Percentiles rank a stretch among this genome's conserved stretches.
Evolutionary conservation across 2,888 invertebrate species (phyloP).

Genomic region (Synergus japonicus): DNA sequence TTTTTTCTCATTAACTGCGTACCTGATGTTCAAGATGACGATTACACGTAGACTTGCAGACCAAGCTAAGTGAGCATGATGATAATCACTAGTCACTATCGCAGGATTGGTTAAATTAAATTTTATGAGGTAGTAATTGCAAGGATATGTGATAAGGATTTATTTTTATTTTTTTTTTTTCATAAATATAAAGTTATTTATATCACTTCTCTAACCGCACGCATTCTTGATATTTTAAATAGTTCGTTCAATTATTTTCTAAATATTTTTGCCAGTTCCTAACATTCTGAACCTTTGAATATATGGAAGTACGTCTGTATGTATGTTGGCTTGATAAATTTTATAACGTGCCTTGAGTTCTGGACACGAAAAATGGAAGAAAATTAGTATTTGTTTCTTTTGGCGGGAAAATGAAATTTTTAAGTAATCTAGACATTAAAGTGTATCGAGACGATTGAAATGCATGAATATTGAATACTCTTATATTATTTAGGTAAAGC

Average conservation of each 20-base stretch:
- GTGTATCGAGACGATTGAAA: no score
- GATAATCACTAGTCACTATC: conserved; percentile 3
- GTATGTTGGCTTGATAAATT: no score
- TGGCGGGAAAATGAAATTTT: no score
- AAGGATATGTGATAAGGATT: conserved; percentile 6
- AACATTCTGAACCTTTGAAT: no score
- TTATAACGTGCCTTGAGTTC: no score
- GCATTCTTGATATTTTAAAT: not conserved
- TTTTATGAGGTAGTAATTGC: conserved; percentile 6
- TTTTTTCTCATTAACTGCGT: conserved; percentile 28
- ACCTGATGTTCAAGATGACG: not conserved
- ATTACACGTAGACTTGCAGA: not conserved
- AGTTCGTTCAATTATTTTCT: no score
- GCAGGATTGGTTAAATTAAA: not conserved
- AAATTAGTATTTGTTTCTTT: no score
- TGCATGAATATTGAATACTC: no score
- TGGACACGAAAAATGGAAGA: no score
- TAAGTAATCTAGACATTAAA: no score
- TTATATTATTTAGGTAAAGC: not conserved
- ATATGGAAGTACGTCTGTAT: no score
- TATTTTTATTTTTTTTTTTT: not conserved
- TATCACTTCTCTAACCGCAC: not conserved
- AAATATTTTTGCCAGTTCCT: no score
- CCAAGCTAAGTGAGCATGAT: not conserved
- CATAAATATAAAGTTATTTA: not conserved